Conservation (phyloP, 2,113 vertebrate genomes). For the Embiotoca jacksoni region DNA sequence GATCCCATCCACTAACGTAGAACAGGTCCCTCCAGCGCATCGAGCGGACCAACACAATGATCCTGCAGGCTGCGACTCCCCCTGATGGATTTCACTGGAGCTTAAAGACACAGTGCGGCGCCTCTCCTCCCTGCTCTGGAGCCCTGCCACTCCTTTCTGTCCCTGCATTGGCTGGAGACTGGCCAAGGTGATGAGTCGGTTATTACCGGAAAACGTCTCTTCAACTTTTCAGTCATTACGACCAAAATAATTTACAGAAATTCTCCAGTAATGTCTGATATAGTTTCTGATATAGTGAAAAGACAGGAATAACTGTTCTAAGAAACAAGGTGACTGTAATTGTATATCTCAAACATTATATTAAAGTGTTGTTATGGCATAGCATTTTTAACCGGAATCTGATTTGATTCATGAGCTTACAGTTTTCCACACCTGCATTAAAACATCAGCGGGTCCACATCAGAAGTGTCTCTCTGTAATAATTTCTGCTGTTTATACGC, state of each 20-base stretch:
- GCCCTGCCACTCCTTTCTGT: slow-evolving; percentile 66
- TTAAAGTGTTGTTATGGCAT: slow-evolving; percentile 1
- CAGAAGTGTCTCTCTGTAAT: too few relatives aligned
- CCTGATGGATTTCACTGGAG: slow-evolving; percentile 35
- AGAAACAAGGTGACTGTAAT: neutral
- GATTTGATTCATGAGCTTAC: too few relatives aligned
- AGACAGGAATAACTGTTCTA: too few relatives aligned
- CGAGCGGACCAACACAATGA: slow-evolving; percentile 49
- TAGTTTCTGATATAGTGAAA: neutral
- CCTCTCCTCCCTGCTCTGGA: slow-evolving; percentile 41
- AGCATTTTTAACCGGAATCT: neutral
- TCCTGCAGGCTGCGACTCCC: slow-evolving; percentile 36
- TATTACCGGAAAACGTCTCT: slow-evolving; percentile 53
- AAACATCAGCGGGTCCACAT: too few relatives aligned
- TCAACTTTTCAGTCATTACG: neutral
- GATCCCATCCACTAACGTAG: slow-evolving; percentile 15
- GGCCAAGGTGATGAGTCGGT: slow-evolving; percentile 73
- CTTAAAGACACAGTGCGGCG: slow-evolving; percentile 73
- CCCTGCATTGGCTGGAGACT: slow-evolving; percentile 71
- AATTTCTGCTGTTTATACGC: too few relatives aligned
- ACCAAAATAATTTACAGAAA: neutral
- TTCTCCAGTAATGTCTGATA: slow-evolving; percentile 5
- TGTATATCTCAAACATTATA: neutral
- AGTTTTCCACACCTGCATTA: too few relatives aligned
- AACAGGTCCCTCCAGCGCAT: slow-evolving; percentile 26